Base-by-base conservation (phyloP, 2,888 invertebrate genomes). In the Orchesellides sinensis region DNA sequence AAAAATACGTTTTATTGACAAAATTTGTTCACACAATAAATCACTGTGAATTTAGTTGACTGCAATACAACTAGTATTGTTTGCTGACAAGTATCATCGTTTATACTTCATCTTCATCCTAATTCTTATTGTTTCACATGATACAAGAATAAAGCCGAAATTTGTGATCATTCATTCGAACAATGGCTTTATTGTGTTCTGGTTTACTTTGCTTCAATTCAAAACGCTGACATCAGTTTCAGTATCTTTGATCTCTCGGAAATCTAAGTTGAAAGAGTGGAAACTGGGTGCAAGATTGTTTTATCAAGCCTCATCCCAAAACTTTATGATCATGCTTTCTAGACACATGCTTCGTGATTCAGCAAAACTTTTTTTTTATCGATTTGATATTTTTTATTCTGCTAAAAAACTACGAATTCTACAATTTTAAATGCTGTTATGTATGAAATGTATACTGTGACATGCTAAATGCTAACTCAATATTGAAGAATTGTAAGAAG, bases 91-190 rank as follows among this genome's bases (percentile, higher is more conserved):
- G 19, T 19, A 52, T 21, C 52, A 52, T 52, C 21, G 10, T 8
- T 5, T 45, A 12, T 2, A 14, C 65, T 32, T 8, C 17, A 17
- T 19, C 23, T 40, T 65, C 23, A 45, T 35, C 21, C 65, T 40
- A 10, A 32, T 19, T 32, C 61, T 40, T 65, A 12, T 35, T 32
- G 19, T 45, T 40, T 45, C 40, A 40, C 21, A 40, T 40, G 45
- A n/a, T 25, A 17, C 19, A n/a, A n/a, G n/a, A n/a, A 8, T 19
- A 12, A 54, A 69, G 54, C 69, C 21, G n/a, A 35, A 69, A 35
- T 54, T 21, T 69, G 69, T 69, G 69, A 12, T 23, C 19, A 19
- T 32, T 32, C 69, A 69, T 69, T 52, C 52, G 54, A 69, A 54
- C 54, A 52, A 69, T 32, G 17, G 47, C 69, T 54, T 5, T 21